Conservation (phyloP, 2,113 vertebrate genomes). For the Eptesicus fuscus region DNA sequence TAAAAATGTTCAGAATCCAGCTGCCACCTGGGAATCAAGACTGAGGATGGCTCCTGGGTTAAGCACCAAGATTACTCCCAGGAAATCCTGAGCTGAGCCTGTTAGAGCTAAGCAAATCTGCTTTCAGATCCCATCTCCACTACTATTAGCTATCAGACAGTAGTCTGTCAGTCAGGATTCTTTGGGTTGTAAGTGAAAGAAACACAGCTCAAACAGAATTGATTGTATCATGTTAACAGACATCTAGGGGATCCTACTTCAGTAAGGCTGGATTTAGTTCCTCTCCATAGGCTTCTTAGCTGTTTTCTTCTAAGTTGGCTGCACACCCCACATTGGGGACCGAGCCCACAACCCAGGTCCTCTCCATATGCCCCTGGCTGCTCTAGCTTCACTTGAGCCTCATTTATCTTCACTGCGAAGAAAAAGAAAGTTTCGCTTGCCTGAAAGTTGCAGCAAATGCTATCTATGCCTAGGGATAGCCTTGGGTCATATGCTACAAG, state of each 20-base stretch:
- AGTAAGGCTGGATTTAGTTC: not conserved
- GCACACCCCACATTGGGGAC: no score
- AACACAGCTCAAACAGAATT: not conserved
- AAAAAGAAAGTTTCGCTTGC: not conserved
- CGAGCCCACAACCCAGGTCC: not conserved
- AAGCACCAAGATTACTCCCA: not conserved
- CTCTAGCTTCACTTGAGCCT: not conserved
- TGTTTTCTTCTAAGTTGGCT: not conserved
- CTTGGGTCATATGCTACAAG: not conserved
- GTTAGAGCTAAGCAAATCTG: not conserved
- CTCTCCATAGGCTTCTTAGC: not conserved
- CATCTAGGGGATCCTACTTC: not conserved
- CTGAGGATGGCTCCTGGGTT: not conserved
- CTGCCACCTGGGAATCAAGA: not conserved
- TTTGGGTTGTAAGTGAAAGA: not conserved
- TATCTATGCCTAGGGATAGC: not conserved
- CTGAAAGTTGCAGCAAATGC: not conserved
- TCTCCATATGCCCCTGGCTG: not conserved
- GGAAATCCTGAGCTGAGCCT: not conserved
- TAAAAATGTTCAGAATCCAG: not conserved
- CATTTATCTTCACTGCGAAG: not conserved
- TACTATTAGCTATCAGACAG: not conserved
- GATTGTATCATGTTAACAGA: not conserved
- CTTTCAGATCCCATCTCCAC: not conserved
- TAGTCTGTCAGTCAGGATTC: not conserved